Evolutionary conservation across 2,888 invertebrate genomes (phyloP).

Genomic region (Muscina levida): DNA sequence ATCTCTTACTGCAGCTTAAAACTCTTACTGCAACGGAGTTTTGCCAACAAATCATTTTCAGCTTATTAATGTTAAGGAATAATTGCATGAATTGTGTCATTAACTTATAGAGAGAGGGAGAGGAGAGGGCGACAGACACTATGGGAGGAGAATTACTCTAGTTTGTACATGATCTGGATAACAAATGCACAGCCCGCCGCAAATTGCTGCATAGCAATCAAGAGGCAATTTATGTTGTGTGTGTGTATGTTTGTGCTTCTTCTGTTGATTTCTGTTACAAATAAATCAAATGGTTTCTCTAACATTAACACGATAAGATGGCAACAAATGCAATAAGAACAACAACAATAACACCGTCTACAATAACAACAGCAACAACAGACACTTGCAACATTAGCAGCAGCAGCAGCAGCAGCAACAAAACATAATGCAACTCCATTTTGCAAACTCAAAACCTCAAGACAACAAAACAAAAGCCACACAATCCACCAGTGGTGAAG

Average conservation of each 20-base stretch:
- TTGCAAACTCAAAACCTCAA: constrained; percentile 59
- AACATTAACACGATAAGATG: background rate
- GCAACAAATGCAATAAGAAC: constrained; percentile 1
- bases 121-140: no score
- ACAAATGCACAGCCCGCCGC: no score
- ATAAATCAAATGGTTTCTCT: constrained; percentile 47
- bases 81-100: constrained; percentile 44
- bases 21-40: no score
- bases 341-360: background rate
- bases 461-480: background rate
- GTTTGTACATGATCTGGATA: background rate
- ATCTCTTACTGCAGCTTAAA: no score
- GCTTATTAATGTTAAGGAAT: no score
- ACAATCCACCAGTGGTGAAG: no score
- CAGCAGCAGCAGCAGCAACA: constrained; percentile 4
- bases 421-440: constrained; percentile 66
- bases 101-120: no score
- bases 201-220: no score
- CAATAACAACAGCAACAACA: constrained; percentile 21
- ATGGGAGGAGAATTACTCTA: no score
- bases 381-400: constrained; percentile 3
- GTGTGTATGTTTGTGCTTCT: background rate
- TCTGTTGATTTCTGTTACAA: constrained; percentile 21
- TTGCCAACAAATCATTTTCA: constrained; percentile 32
- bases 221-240: background rate